These are phyloP conservation scores for Lemur catta DNA, from an alignment of 2,797 vertebrate genomes.

Conservation along the genomic window DNA sequence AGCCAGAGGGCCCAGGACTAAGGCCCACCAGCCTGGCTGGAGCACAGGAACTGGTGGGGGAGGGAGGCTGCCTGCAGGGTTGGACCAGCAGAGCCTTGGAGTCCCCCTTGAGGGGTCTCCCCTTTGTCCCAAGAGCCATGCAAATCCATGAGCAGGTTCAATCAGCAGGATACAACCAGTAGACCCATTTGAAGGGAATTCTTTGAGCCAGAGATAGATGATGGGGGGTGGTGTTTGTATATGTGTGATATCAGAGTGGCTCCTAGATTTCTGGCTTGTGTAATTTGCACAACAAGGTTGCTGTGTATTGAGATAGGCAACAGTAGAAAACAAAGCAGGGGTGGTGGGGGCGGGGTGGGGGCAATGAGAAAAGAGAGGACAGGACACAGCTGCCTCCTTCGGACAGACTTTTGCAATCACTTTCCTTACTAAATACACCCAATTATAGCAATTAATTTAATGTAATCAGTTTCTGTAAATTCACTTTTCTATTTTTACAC, in stretches of 20 bases:
- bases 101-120: neutral
- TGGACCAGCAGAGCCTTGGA: neutral
- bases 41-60: neutral
- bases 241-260: neutral
- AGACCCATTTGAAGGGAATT: neutral
- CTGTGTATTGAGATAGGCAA: neutral
- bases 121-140: neutral
- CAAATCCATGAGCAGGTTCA: neutral
- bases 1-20: accelerated
- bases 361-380: too few species aligned
- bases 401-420: neutral
- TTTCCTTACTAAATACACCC: neutral
- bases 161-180: neutral
- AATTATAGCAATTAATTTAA: neutral
- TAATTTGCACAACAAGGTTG: neutral
- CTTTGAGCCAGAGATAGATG: neutral
- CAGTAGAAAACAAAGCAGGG: neutral
- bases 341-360: too few species aligned
- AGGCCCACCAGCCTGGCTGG: too few species aligned
- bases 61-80: neutral
- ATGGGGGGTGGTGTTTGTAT: too few species aligned
- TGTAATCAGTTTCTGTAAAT: neutral
- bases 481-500: neutral
- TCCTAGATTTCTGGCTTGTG: neutral
- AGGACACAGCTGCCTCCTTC: neutral